phyloP scores from a whole-genome alignment of 2,113 vertebrate species.

The Neolamprologus toae region DNA sequence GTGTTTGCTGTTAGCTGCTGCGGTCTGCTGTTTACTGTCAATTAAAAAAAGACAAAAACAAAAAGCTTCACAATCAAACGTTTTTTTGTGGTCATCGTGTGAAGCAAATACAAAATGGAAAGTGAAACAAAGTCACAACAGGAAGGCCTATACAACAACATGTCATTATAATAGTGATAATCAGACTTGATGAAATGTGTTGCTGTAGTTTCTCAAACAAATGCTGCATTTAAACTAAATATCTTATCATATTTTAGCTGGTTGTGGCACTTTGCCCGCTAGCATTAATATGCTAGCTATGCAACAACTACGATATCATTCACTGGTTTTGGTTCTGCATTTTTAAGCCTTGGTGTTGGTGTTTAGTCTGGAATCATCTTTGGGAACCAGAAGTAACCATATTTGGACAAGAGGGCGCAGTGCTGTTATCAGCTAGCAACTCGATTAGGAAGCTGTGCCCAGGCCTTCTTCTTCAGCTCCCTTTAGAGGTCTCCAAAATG shows the following conservation, averaged over 20 bases:
- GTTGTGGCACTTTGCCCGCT: background rate
- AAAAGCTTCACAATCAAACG: background rate
- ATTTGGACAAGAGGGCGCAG: fast-evolving
- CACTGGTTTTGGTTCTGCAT: background rate
- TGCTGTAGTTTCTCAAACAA: background rate
- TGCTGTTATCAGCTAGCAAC: background rate
- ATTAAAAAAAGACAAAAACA: background rate
- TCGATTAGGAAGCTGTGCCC: background rate
- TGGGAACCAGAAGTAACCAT: background rate
- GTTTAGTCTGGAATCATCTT: background rate
- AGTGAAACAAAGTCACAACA: background rate
- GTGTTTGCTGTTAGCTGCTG: background rate
- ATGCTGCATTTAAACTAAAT: background rate
- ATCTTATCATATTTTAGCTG: fast-evolving
- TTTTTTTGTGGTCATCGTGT: background rate
- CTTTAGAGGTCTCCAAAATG: background rate
- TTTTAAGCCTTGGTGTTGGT: background rate
- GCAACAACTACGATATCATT: background rate
- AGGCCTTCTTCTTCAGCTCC: background rate
- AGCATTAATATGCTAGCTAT: background rate
- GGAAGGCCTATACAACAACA: background rate
- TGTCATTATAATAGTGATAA: background rate
- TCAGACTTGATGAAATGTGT: background rate
- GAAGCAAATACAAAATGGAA: background rate
- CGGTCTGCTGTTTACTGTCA: background rate